These are phyloP conservation scores for Trichogramma evanescens DNA, from an alignment of 2,888 invertebrate genomes.

Conservation along the genomic window DNA sequence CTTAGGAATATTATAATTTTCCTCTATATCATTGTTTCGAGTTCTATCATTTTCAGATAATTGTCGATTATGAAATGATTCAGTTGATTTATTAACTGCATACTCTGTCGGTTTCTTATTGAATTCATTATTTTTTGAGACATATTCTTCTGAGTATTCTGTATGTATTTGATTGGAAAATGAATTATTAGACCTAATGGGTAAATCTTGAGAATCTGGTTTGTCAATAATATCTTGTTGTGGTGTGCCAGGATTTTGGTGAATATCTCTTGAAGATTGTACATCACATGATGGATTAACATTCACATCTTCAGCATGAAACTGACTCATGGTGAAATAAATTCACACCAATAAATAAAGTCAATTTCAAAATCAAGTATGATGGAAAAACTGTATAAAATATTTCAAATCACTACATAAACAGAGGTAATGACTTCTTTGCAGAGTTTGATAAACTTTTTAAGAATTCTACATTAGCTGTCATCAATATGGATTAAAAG, in stretches of 20 bases:
- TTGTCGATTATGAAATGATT: slow-evolving; percentile 33
- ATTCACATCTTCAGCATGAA: slow-evolving; percentile 60
- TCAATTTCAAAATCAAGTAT: too few relatives aligned
- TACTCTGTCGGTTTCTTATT: slow-evolving; percentile 27
- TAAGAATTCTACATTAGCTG: too few relatives aligned
- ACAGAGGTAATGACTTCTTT: too few relatives aligned
- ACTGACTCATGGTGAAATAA: slow-evolving; percentile 54
- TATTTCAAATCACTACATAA: too few relatives aligned
- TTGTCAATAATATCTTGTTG: slow-evolving; percentile 35
- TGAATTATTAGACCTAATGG: slow-evolving; percentile 34
- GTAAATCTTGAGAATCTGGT: slow-evolving; percentile 33
- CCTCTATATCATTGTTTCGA: slow-evolving; percentile 39
- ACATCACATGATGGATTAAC: slow-evolving; percentile 51
- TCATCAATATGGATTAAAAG: too few relatives aligned
- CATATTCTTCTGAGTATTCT: slow-evolving; percentile 54
- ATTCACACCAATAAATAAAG: too few relatives aligned
- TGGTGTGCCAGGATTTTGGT: slow-evolving; percentile 31
- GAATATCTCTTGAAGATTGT: slow-evolving; percentile 38
- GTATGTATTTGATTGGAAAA: slow-evolving; percentile 31
- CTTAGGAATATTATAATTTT: slow-evolving; percentile 39
- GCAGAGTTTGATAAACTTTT: too few relatives aligned
- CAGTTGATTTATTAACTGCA: slow-evolving; percentile 31
- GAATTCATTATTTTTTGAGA: slow-evolving; percentile 43
- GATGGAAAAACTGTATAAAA: too few relatives aligned
- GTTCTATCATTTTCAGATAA: slow-evolving; percentile 26